Evolutionary conservation across 2,888 invertebrate species (phyloP), one percentile per base, ranked within the genome.

Genomic region (Perdita meconis): DNA sequence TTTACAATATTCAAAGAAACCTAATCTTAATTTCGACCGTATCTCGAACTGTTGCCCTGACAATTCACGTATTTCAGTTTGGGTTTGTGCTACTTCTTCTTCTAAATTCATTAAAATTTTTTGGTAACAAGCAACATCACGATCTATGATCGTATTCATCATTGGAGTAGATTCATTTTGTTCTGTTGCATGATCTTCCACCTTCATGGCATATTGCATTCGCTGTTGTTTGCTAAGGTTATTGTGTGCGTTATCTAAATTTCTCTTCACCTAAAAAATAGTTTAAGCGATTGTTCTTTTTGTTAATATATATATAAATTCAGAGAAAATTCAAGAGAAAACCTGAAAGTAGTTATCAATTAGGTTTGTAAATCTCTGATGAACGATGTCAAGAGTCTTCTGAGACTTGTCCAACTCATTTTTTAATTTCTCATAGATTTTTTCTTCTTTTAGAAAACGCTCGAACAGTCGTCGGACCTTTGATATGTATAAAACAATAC

Each of bases 261-360:
- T 74, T 26, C 44, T 69, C 24, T 80, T 79, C 6, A 22, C 65
- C 73, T 74, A 6, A 3, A 10, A 57, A 19, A 6, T 40, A 38
- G 10, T 10, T 19, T 6, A 0, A 4, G 6, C 4, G 1, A 24
- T 63, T 8, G 8, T 5, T 40, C 1, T 12, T 12, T 12, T 36
- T 19, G 19, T 16, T 0, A 19, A 16, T 5, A 16, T 16, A 47
- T 0, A 3, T 22, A 36, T 19, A 34, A 10, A 12, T 36, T 16
- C 8, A 1, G 1, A 16, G 6, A 22, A 24, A 24, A 34, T 16
- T 53, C n/a, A 34, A 10, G 47, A 10, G 12, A 8, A 12, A 24
- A 79, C 80, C 60, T 69, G 50, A 16, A 53, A 68, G 26, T 74
- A 80, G 1, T 63, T 63, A 0, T 80, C 66, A 5, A 66, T 74